Conservation (phyloP, 1,140 invertebrate species). For the Drosophila rhopaloa region DNA sequence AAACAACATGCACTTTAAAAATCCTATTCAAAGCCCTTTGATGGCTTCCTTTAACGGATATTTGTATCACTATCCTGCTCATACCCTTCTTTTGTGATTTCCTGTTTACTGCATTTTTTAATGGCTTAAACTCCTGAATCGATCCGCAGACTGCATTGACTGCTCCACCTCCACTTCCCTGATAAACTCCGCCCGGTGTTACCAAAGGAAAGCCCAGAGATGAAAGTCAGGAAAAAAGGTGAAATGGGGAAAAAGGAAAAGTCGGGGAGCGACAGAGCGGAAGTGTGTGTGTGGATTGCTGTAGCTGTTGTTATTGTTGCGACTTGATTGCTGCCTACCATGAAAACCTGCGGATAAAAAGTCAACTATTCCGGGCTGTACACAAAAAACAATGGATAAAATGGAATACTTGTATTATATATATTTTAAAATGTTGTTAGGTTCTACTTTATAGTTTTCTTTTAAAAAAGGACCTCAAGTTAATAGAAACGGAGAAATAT, state of each 20-base stretch:
- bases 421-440: no score
- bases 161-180: slow-evolving; percentile 29
- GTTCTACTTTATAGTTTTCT: no score
- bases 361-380: slow-evolving; percentile 30
- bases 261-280: slow-evolving; percentile 37
- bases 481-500: no score
- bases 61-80: slow-evolving; percentile 17
- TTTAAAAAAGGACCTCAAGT: no score
- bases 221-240: slow-evolving; percentile 18
- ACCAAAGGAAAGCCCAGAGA: slow-evolving; percentile 17
- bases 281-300: slow-evolving; percentile 29
- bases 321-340: slow-evolving; percentile 50
- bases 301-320: slow-evolving; percentile 41
- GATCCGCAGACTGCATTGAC: slow-evolving; percentile 40
- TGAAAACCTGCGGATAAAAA: slow-evolving; percentile 54
- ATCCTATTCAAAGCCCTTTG: slow-evolving; percentile 2
- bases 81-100: slow-evolving; percentile 18
- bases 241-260: slow-evolving; percentile 21
- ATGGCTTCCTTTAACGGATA: slow-evolving; percentile 21
- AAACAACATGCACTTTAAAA: neutral
- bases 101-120: slow-evolving; percentile 44
- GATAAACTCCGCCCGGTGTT: slow-evolving; percentile 27
- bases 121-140: slow-evolving; percentile 34
- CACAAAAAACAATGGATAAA: neutral
- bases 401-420: no score